Evolutionary conservation across 53 echinoderm and acorn worm genomes (phyloP).

Genomic region (Echinarachnius parma): DNA sequence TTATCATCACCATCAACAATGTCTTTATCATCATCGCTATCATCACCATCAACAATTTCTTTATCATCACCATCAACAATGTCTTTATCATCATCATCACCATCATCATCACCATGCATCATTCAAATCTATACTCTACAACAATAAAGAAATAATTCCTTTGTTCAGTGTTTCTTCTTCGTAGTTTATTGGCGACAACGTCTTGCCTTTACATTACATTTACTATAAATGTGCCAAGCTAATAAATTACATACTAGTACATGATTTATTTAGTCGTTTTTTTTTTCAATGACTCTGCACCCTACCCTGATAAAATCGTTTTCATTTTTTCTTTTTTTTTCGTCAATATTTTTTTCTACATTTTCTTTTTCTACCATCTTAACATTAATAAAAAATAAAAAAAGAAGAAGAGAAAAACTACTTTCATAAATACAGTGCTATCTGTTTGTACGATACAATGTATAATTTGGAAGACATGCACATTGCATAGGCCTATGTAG

Average conservation of each 20-base stretch:
- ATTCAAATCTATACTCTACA: no score
- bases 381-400: no score
- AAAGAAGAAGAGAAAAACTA: slow-evolving; percentile 25
- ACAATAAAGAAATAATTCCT: no score
- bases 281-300: slow-evolving; percentile 5
- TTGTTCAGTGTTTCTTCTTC: slow-evolving; percentile 34
- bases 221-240: slow-evolving; percentile 39
- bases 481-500: slow-evolving; percentile 45
- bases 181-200: slow-evolving; percentile 44
- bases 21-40: no score
- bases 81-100: no score
- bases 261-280: no score
- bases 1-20: no score
- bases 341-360: not conserved
- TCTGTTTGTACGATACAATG: slow-evolving; percentile 31
- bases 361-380: no score
- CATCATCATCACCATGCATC: no score
- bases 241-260: slow-evolving; percentile 33
- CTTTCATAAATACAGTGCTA: slow-evolving; percentile 41
- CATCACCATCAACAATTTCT: no score
- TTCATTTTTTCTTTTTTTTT: not conserved
- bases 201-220: slow-evolving; percentile 23
- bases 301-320: slow-evolving; percentile 36
- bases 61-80: no score
- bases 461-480: slow-evolving; percentile 39